Percentiles rank a stretch among this genome's conserved stretches.
Conservation (phyloP, 2,797 vertebrate genomes). For the Phaenicophaeus curvirostris region DNA sequence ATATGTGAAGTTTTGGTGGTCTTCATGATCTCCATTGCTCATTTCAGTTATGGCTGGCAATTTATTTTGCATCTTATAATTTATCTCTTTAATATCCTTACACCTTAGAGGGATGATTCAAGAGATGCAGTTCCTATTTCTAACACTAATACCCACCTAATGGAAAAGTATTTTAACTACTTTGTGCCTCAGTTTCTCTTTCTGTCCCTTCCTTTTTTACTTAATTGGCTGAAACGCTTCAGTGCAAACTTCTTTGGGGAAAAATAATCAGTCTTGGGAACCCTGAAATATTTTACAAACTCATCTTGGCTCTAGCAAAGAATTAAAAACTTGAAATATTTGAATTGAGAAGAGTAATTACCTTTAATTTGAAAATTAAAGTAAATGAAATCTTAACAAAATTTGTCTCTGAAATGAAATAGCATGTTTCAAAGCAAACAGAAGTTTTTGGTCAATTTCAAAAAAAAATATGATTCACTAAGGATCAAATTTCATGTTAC, state of each 20-base stretch:
- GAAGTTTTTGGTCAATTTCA: neutral
- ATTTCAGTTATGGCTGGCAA: neutral
- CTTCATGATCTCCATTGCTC: neutral
- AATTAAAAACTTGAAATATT: neutral
- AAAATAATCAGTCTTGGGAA: neutral
- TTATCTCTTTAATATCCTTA: neutral
- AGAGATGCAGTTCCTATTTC: neutral
- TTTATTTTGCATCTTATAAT: neutral
- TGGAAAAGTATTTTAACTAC: neutral
- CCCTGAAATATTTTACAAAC: neutral
- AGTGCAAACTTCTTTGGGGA: neutral
- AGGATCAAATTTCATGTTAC: neutral
- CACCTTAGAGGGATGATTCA: neutral
- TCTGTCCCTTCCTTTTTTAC: neutral
- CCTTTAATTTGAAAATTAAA: neutral
- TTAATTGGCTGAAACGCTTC: neutral
- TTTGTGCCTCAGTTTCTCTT: neutral
- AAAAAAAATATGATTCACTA: neutral
- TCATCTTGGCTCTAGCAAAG: neutral
- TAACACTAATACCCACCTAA: neutral
- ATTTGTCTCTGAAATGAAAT: neutral
- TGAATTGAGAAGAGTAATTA: neutral
- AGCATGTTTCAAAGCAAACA: neutral
- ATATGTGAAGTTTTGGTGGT: neutral
- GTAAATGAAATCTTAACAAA: neutral